Conservation (phyloP, 2,113 vertebrate genomes). For the Nycticryphes semicollaris region DNA sequence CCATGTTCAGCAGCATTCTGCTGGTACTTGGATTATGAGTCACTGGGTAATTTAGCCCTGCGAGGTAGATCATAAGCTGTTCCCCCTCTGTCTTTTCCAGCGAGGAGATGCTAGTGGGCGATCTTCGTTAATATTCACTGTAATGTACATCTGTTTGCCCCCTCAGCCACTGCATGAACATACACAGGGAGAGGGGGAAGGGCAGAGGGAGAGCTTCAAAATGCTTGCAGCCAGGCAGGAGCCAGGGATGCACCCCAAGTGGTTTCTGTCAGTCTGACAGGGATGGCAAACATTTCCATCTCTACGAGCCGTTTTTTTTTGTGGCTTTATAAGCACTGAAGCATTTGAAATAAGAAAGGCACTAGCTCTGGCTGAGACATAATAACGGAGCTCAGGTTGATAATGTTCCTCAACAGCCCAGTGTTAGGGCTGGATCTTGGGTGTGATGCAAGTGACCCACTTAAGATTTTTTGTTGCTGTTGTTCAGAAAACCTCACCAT, state of each 20-base stretch:
- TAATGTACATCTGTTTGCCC: slow-evolving; percentile 67
- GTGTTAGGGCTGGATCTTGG: neutral
- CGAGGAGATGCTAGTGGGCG: slow-evolving; percentile 60
- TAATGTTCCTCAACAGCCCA: neutral
- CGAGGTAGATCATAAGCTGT: slow-evolving; percentile 4
- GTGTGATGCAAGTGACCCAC: slow-evolving; percentile 40
- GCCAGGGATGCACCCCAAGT: neutral
- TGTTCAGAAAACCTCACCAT: slow-evolving; percentile 30
- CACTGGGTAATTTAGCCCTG: slow-evolving; percentile 52
- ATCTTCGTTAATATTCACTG: slow-evolving; percentile 76
- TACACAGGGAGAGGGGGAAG: slow-evolving; percentile 33
- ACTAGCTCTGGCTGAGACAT: neutral
- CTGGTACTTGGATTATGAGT: slow-evolving; percentile 49
- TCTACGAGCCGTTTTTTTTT: neutral
- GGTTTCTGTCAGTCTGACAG: slow-evolving; percentile 21
- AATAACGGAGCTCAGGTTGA: slow-evolving; percentile 9
- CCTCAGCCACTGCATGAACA: slow-evolving; percentile 51
- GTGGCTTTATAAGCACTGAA: neutral
- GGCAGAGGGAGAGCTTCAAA: slow-evolving; percentile 15
- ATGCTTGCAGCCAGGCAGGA: neutral
- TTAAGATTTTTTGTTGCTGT: slow-evolving; percentile 39
- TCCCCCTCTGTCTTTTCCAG: slow-evolving; percentile 21
- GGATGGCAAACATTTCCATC: slow-evolving; percentile 9
- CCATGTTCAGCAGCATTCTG: neutral
- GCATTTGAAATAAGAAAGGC: slow-evolving; percentile 25